phyloP scores from a whole-genome alignment of 2,113 vertebrate genomes.

The Prinia subflava region DNA sequence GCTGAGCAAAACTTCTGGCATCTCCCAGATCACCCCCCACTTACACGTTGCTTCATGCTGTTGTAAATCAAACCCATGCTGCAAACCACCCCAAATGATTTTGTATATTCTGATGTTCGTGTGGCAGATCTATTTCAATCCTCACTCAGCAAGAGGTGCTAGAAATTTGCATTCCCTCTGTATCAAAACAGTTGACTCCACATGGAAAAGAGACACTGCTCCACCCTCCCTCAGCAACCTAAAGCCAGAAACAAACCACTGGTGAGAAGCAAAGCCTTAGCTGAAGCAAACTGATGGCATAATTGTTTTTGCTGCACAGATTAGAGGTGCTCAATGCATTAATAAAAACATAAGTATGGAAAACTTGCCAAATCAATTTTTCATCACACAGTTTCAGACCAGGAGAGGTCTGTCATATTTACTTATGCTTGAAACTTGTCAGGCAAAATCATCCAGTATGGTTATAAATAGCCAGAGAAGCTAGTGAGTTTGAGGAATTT shows the following conservation, averaged over 20 bases:
- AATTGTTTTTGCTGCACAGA: background rate
- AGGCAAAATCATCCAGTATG: background rate
- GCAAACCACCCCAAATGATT: background rate
- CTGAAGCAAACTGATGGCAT: background rate
- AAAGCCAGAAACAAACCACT: background rate
- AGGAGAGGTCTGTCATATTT: background rate
- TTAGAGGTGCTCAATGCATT: background rate
- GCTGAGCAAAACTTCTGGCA: background rate
- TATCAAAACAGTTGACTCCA: background rate
- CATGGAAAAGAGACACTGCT: background rate
- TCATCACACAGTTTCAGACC: background rate
- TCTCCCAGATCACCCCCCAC: background rate
- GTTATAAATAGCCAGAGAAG: background rate
- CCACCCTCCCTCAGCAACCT: background rate
- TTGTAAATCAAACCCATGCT: background rate
- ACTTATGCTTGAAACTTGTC: background rate
- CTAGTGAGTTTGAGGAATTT: background rate
- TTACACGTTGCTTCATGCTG: background rate
- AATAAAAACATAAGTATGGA: background rate
- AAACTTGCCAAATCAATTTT: background rate
- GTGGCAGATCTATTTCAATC: background rate
- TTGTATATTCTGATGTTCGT: background rate
- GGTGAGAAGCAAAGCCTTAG: background rate
- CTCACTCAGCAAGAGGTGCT: background rate
- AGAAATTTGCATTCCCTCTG: background rate